Evolutionary conservation across 2,888 invertebrate genomes (phyloP).

Genomic region (Melieria crassipennis): DNA sequence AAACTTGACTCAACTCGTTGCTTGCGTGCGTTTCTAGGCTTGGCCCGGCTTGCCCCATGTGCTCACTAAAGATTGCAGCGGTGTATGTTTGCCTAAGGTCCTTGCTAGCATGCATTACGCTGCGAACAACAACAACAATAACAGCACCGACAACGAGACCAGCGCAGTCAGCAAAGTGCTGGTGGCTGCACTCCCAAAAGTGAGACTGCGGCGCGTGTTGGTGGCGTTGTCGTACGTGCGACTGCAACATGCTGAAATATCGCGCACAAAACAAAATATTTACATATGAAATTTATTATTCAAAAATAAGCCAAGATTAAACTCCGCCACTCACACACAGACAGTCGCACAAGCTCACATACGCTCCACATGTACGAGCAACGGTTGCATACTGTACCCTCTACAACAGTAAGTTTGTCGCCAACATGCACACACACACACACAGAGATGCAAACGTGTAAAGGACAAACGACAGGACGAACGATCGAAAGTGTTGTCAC

Average conservation of each 20-base stretch:
- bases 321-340: constrained; percentile 35
- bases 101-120: too few relatives aligned
- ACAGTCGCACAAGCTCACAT: background rate
- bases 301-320: constrained; percentile 64
- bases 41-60: too few relatives aligned
- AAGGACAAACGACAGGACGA: background rate
- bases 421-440: background rate
- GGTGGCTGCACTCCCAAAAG: background rate
- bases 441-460: background rate
- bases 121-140: background rate
- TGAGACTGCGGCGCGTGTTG: constrained; percentile 15
- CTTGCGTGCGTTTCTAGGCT: too few relatives aligned
- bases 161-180: background rate
- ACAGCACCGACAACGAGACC: background rate
- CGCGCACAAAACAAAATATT: constrained; percentile 54
- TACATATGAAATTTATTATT: constrained; percentile 64
- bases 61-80: too few relatives aligned
- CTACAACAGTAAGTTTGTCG: background rate
- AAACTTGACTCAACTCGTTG: too few relatives aligned
- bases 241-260: constrained; percentile 36
- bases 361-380: background rate
- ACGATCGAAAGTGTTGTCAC: background rate
- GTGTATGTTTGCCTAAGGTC: too few relatives aligned
- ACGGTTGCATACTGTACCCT: background rate
- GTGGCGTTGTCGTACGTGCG: constrained; percentile 5